Percentiles rank a stretch among this genome's conserved stretches.
Evolutionary conservation across 2,113 vertebrate genomes (phyloP).

Genomic region (Solea senegalensis): DNA sequence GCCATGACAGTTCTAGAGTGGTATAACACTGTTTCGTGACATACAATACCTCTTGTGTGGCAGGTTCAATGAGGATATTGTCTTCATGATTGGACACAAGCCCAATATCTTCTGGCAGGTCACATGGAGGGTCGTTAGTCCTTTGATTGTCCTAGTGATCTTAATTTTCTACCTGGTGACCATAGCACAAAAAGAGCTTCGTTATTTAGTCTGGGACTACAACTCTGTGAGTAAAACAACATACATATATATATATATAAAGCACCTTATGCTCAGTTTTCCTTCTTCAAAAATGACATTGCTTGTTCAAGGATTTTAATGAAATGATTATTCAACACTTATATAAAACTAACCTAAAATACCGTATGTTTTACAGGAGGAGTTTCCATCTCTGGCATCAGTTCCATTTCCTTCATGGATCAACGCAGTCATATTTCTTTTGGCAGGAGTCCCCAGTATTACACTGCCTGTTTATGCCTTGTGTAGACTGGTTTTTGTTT

Average conservation of each 20-base stretch:
- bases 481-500: constrained; percentile 74
- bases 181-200: constrained; percentile 80
- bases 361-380: constrained; percentile 70
- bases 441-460: constrained; percentile 87
- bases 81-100: constrained; percentile 72
- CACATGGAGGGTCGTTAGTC: constrained; percentile 88
- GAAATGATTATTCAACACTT: not conserved
- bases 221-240: constrained; percentile 80
- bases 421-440: constrained; percentile 83
- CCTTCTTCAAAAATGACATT: too few species aligned
- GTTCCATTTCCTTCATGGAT: constrained; percentile 85
- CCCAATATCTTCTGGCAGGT: constrained; percentile 93
- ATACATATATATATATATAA: too few species aligned
- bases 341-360: not conserved
- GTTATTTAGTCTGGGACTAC: constrained; percentile 88
- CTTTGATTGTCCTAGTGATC: constrained; percentile 89
- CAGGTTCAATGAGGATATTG: constrained; percentile 91
- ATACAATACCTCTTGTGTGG: not conserved
- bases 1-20: not conserved
- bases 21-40: not conserved
- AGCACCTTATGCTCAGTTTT: too few species aligned
- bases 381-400: constrained; percentile 83
- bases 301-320: too few species aligned
- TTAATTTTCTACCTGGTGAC: constrained; percentile 90
- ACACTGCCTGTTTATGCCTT: constrained; percentile 81